Base-by-base conservation (phyloP, 2,797 vertebrate genomes). In the Intellagama lesueurii region DNA sequence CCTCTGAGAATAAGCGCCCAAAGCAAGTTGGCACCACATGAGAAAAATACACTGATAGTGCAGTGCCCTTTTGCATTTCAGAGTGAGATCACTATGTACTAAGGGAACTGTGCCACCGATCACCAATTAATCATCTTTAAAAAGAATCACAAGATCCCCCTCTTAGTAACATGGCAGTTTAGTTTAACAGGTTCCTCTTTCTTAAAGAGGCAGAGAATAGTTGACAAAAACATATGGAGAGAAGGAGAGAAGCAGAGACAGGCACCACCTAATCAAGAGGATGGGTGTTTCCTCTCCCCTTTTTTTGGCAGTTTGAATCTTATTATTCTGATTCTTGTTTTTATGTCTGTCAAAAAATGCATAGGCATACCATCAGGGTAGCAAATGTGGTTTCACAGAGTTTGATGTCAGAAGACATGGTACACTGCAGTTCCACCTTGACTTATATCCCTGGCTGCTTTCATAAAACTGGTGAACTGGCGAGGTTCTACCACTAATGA, bases 61-160 rank as follows among this genome's bases (percentile, higher is more conserved):
- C 89, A 26, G 69, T 91, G 91, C 85, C 85, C 78, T 14, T 91
- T 14, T 77, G 85, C 75, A 73, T 85, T 88, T 90, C 35, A 87
- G 88, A 86, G 87, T 78, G 60, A 86, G 96, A 95, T 95, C 96
- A 73, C 87, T 87, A 68, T 95, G 93, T 96, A 92, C 93, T 90
- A 5, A 90, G 92, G 88, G 93, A 94, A 92, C 87, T 3, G 91
- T 93, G 89, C 68, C n/a, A 49, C 94, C 88, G 88, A 66, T 80
- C 91, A 88, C 91, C 91, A 89, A 80, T 82, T 93, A 91, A 93
- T 91, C 89, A 91, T 60, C 28, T 92, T 88, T 78, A 88, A 47
- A 93, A 88, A 81, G 84, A 88, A 87, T 90, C 86, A 52, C 75
- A 6, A 92, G 90, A 88, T 87, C 73, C 32, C 35, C 88, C 91